Evolutionary conservation across 2,888 invertebrate species (phyloP).

Genomic region (Steinernema carpocapsae): DNA sequence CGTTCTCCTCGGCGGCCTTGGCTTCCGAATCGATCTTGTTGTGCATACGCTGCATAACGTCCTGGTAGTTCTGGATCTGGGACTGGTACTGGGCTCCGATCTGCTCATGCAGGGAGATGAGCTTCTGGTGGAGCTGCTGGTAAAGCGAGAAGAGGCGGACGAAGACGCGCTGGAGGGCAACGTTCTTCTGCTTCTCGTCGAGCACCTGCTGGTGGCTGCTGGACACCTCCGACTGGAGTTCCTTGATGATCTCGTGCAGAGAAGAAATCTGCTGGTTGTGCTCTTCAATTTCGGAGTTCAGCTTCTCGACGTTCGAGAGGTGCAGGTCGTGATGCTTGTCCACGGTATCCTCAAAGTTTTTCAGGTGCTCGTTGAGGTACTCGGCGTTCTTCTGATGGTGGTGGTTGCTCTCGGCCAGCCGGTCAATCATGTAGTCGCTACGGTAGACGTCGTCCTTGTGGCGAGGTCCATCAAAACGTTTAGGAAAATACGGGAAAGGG

Average conservation of each 20-base stretch:
- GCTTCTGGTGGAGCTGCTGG: slow-evolving; percentile 4
- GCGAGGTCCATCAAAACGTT: neutral
- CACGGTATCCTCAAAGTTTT: neutral
- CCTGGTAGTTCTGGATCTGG: neutral
- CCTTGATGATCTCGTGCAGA: neutral
- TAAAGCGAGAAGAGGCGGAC: slow-evolving; percentile 13
- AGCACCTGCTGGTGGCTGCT: neutral
- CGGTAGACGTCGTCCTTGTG: neutral
- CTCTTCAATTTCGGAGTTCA: neutral
- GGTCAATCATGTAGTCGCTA: neutral
- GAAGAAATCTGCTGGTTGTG: neutral
- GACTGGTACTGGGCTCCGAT: neutral
- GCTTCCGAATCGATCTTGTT: neutral
- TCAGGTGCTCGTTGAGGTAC: neutral
- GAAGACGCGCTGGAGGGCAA: neutral
- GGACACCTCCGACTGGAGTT: neutral
- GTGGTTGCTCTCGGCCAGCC: neutral
- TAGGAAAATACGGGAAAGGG: neutral
- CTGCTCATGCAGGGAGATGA: neutral
- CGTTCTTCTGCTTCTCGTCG: neutral
- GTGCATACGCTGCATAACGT: neutral
- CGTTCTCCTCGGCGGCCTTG: neutral
- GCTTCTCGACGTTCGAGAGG: neutral
- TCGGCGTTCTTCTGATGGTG: neutral
- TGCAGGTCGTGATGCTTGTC: neutral